phyloP scores from a whole-genome alignment of 2,888 invertebrate species.

The Leptarthrus brevirostris region DNA sequence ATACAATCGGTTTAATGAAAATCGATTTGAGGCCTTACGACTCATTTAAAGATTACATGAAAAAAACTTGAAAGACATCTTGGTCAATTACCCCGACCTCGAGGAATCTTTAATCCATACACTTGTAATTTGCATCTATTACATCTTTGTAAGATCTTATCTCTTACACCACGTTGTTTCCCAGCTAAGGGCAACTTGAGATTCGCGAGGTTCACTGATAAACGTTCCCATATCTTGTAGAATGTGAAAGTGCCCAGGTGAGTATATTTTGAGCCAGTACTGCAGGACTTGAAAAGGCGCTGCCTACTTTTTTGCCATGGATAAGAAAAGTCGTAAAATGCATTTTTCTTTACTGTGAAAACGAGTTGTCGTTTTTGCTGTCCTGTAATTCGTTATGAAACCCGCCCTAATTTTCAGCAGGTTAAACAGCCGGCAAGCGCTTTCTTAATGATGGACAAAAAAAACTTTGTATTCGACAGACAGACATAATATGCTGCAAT shows the following conservation, averaged over 20 bases:
- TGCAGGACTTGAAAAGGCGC: conserved; percentile 12
- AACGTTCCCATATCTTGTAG: conserved; percentile 7
- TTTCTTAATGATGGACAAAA: conserved; percentile 5
- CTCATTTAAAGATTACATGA: not conserved
- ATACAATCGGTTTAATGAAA: not conserved
- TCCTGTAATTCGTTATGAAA: conserved; percentile 35
- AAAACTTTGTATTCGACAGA: conserved; percentile 1
- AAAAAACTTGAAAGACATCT: not conserved
- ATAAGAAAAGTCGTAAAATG: no score
- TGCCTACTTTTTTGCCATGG: not conserved
- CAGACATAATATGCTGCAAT: conserved; percentile 7
- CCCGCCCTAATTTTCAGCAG: conserved; percentile 33
- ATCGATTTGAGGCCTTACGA: not conserved
- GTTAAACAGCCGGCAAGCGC: not conserved
- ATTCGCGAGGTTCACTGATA: not conserved
- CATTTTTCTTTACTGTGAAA: not conserved
- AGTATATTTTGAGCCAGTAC: not conserved
- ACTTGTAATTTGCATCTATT: conserved; percentile 3
- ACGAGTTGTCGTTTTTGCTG: not conserved
- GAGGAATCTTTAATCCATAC: not conserved
- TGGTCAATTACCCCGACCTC: not conserved
- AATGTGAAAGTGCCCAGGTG: conserved; percentile 27
- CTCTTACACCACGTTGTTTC: not conserved
- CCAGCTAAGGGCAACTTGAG: not conserved
- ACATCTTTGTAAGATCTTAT: not conserved